phyloP scores from a whole-genome alignment of 2,797 vertebrate genomes.

The Anguilla pacifica region DNA sequence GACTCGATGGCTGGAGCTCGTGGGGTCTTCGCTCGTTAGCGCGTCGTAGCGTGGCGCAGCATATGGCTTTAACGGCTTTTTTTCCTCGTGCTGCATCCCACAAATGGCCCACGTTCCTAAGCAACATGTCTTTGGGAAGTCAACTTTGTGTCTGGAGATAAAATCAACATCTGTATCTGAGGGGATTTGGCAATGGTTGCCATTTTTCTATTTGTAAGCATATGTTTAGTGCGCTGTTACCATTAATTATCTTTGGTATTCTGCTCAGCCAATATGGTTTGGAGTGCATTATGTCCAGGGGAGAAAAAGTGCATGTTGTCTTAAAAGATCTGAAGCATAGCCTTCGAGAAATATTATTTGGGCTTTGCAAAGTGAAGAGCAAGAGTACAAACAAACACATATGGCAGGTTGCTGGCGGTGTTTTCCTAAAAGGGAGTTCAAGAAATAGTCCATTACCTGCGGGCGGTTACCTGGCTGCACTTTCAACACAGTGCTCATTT shows the following conservation, averaged over 20 bases:
- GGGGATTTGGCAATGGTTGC: neutral
- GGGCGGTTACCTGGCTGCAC: neutral
- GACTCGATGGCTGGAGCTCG: slow-evolving; percentile 62
- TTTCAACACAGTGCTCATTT: neutral
- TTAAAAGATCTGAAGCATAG: neutral
- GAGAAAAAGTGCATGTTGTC: neutral
- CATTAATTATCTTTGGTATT: neutral
- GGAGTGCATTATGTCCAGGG: neutral
- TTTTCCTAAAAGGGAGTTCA: neutral
- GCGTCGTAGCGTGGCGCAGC: slow-evolving; percentile 59
- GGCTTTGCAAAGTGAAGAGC: neutral
- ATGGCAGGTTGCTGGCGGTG: neutral
- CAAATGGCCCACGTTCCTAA: slow-evolving; percentile 54
- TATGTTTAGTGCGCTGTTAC: neutral
- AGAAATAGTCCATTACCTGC: neutral
- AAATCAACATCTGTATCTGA: slow-evolving; percentile 57
- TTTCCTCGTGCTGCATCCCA: slow-evolving; percentile 63
- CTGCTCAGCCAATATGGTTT: neutral
- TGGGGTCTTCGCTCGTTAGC: slow-evolving; percentile 66
- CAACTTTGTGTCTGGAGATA: slow-evolving; percentile 57
- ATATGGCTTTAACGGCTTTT: slow-evolving; percentile 61
- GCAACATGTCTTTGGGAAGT: slow-evolving; percentile 58
- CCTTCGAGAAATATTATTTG: neutral
- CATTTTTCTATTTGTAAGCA: neutral
- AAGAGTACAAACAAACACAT: neutral